These are phyloP conservation scores for Casuarius casuarius DNA, from an alignment of 2,113 vertebrate genomes.

Conservation along the genomic window DNA sequence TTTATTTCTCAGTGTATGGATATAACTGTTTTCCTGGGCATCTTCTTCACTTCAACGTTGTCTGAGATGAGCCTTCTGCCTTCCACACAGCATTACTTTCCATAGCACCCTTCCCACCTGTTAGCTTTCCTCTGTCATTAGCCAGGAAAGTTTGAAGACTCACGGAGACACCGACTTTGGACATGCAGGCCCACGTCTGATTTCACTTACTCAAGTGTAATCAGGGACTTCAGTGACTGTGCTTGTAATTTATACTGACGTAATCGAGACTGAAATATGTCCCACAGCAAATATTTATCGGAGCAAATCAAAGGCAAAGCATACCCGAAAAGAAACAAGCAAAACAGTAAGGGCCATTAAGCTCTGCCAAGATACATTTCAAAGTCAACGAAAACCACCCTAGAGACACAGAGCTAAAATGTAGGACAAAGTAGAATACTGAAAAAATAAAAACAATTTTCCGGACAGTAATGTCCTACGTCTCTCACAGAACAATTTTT, in stretches of 20 bases:
- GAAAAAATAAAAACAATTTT: background rate
- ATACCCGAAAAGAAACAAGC: conserved; percentile 36
- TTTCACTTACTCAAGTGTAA: background rate
- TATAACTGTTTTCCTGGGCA: background rate
- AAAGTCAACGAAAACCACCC: conserved; percentile 27
- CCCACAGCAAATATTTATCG: conserved; percentile 49
- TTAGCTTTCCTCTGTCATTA: background rate
- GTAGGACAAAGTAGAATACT: background rate
- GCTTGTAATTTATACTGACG: conserved; percentile 7
- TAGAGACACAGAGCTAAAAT: conserved; percentile 7
- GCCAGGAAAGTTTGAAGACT: background rate
- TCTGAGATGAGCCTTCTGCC: background rate
- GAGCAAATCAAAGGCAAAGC: conserved; percentile 37
- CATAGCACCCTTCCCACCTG: background rate
- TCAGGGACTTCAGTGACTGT: background rate
- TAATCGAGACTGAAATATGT: conserved; percentile 43
- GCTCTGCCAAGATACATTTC: conserved; percentile 42
- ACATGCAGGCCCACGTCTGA: background rate
- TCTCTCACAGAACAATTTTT: background rate
- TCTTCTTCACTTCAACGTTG: background rate
- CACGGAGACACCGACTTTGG: background rate
- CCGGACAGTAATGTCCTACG: background rate
- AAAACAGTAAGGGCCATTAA: background rate
- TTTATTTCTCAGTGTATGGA: background rate
- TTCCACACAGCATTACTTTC: background rate